A percentile compares a stretch with the other conserved stretches of the same genome.
phyloP scores from a whole-genome alignment of 2,113 vertebrate genomes.

The Delphinapterus leucas region DNA sequence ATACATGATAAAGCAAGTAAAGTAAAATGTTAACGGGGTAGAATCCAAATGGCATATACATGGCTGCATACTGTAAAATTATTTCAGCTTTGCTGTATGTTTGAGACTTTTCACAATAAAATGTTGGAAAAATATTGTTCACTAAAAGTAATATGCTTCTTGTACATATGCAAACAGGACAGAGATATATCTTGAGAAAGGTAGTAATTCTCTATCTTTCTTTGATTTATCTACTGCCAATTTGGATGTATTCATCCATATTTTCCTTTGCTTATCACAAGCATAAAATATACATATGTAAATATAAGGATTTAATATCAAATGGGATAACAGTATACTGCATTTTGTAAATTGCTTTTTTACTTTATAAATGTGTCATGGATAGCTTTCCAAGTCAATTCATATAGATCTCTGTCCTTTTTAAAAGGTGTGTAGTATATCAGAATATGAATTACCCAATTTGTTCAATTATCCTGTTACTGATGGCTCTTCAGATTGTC shows the following conservation, averaged over 20 bases:
- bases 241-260: background rate
- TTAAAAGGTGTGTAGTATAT: background rate
- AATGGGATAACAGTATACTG: background rate
- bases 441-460: background rate
- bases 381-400: background rate
- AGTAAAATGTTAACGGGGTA: background rate
- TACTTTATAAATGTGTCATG: background rate
- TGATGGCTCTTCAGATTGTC: background rate
- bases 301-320: background rate
- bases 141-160: background rate
- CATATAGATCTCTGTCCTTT: background rate
- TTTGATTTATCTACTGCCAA: background rate
- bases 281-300: background rate
- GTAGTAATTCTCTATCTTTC: background rate
- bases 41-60: background rate
- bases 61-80: background rate
- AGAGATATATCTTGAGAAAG: background rate
- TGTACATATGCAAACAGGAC: background rate
- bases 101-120: background rate
- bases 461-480: background rate
- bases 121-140: background rate
- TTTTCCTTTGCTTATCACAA: slow-evolving; percentile 6
- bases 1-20: background rate
- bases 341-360: slow-evolving; percentile 5
- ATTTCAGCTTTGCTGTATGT: background rate